phyloP scores from a whole-genome alignment of 2,113 vertebrate species.

The Mungos mungo region DNA sequence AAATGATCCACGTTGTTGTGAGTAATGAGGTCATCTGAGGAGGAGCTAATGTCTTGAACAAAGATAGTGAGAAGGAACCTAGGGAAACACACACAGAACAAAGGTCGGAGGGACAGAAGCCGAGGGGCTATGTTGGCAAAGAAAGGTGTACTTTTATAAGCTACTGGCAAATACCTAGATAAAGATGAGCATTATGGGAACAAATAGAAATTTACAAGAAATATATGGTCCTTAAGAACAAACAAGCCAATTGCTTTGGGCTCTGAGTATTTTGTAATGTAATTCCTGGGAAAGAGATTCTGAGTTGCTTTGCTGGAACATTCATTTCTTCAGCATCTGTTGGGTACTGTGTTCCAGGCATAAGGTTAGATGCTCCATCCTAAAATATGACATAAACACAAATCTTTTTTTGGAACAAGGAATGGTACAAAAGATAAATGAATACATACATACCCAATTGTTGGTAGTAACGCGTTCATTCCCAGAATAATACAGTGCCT shows the following conservation, averaged over 20 bases:
- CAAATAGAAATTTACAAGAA: slow-evolving; percentile 11
- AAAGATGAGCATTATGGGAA: not conserved
- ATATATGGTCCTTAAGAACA: not conserved
- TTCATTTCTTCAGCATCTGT: slow-evolving; percentile 7
- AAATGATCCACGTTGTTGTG: not conserved
- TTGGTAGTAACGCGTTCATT: slow-evolving; percentile 30
- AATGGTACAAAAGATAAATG: slow-evolving; percentile 32
- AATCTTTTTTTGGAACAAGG: not conserved
- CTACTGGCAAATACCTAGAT: not conserved
- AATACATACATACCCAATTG: not conserved
- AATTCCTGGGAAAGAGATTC: not conserved
- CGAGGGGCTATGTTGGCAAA: not conserved
- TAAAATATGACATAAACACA: slow-evolving; percentile 23
- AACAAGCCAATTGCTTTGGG: not conserved
- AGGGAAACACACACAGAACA: not conserved
- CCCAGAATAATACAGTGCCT: slow-evolving; percentile 27
- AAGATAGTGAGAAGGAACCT: not conserved
- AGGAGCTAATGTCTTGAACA: not conserved
- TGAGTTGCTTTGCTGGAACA: not conserved
- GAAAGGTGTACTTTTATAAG: not conserved
- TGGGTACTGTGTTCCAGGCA: not conserved
- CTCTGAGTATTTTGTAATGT: not conserved
- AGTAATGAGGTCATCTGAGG: not conserved
- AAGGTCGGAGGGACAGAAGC: not conserved
- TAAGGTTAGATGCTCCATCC: not conserved